These are phyloP conservation scores for Hyalella azteca DNA, from an alignment of 2,888 invertebrate species.

Conservation along the genomic window DNA sequence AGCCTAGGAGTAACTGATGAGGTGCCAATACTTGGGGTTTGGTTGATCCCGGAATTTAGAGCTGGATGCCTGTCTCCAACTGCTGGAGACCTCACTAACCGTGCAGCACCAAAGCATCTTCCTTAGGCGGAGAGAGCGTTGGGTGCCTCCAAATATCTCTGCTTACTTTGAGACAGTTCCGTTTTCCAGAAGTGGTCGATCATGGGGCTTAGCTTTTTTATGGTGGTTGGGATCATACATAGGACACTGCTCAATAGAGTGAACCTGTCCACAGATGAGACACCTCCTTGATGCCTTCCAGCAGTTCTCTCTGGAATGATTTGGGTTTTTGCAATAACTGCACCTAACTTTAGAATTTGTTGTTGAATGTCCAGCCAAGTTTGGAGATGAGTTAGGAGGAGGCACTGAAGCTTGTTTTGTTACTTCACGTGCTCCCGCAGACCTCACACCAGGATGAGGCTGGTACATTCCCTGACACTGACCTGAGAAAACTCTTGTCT, in stretches of 20 bases:
- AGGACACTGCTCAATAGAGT: neutral
- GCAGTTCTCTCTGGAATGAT: neutral
- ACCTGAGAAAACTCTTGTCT: too few species aligned
- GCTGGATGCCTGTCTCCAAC: too few species aligned
- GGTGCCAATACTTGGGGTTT: too few species aligned
- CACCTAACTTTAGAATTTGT: neutral
- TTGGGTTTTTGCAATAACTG: neutral
- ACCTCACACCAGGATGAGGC: too few species aligned
- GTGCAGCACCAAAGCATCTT: neutral
- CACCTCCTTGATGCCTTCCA: neutral
- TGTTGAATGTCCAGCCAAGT: neutral
- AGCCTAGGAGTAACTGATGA: too few species aligned
- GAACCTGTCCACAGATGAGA: neutral
- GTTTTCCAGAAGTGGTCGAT: neutral
- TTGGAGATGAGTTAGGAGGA: neutral
- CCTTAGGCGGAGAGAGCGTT: neutral
- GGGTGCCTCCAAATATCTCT: neutral
- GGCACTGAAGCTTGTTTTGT: neutral
- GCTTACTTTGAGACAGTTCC: neutral
- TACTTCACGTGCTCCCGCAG: neutral
- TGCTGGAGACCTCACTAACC: neutral
- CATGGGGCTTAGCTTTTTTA: neutral
- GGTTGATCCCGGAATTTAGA: too few species aligned
- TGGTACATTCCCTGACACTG: too few species aligned
- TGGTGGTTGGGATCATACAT: neutral